Evolutionary conservation across 2,113 vertebrate genomes (phyloP).

Genomic region (Hippolais icterina): DNA sequence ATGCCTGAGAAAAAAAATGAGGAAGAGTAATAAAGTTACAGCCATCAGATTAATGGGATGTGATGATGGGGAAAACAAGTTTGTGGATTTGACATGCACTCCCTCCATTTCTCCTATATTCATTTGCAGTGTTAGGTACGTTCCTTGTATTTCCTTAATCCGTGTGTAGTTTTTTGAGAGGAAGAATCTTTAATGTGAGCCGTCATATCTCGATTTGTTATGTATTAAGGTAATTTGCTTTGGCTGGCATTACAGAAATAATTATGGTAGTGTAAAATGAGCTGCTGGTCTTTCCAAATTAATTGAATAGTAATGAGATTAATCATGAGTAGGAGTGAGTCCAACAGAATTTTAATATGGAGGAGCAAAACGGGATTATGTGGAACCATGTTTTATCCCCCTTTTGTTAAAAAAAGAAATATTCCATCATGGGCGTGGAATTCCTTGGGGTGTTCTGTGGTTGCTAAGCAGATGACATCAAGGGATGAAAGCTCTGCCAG

Average conservation of each 20-base stretch:
- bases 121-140: not conserved
- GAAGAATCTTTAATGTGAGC: not conserved
- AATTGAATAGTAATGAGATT: conserved; percentile 20
- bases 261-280: not conserved
- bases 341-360: not conserved
- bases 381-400: not conserved
- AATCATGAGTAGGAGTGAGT: not conserved
- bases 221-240: conserved; percentile 19
- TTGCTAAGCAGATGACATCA: not conserved
- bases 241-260: conserved; percentile 1
- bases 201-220: not conserved
- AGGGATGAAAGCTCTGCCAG: not conserved
- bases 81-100: not conserved
- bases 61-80: not conserved
- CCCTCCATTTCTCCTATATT: not conserved
- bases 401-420: not conserved
- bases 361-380: not conserved
- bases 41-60: conserved; percentile 10
- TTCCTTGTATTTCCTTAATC: not conserved
- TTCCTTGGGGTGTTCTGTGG: not conserved
- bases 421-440: not conserved
- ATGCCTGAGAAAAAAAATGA: not conserved
- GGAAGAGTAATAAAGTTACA: not conserved
- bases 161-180: not conserved
- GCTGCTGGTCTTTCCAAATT: conserved; percentile 3